phyloP scores from a whole-genome alignment of 1,140 invertebrate genomes.

The Brachionus rubens region DNA sequence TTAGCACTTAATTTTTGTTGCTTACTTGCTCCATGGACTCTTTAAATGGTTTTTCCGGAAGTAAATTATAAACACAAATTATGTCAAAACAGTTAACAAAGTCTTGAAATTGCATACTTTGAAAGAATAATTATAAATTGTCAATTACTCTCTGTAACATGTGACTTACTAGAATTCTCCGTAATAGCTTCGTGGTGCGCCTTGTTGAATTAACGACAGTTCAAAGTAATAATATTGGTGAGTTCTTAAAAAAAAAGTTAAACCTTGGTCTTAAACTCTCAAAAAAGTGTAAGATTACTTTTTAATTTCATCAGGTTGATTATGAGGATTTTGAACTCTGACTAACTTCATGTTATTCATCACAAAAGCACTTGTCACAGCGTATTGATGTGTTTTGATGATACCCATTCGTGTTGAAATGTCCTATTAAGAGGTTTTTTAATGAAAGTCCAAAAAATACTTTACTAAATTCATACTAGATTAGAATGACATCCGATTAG shows the following conservation, averaged over 20 bases:
- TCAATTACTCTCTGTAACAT: neutral
- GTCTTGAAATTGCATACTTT: neutral
- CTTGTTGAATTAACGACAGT: neutral
- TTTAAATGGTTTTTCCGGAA: neutral
- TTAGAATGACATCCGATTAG: neutral
- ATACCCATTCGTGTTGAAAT: neutral
- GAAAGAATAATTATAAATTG: neutral
- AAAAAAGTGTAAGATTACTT: neutral
- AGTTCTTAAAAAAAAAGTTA: neutral
- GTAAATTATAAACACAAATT: conserved; percentile 17
- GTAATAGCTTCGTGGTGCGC: neutral
- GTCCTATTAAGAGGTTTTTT: neutral
- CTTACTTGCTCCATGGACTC: neutral
- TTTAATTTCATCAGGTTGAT: conserved; percentile 31
- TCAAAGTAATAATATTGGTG: conserved; percentile 13
- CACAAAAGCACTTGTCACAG: conserved; percentile 17
- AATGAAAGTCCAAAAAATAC: no score
- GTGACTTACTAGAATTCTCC: conserved; percentile 39
- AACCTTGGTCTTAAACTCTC: neutral
- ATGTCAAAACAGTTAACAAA: conserved; percentile 36
- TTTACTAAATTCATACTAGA: no score
- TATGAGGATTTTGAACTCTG: conserved; percentile 40
- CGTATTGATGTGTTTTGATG: conserved; percentile 21
- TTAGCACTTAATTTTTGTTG: neutral
- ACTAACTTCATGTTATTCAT: conserved; percentile 6